Conservation (phyloP, 2,113 vertebrate species). For the Ptilorrhoa leucosticta region DNA sequence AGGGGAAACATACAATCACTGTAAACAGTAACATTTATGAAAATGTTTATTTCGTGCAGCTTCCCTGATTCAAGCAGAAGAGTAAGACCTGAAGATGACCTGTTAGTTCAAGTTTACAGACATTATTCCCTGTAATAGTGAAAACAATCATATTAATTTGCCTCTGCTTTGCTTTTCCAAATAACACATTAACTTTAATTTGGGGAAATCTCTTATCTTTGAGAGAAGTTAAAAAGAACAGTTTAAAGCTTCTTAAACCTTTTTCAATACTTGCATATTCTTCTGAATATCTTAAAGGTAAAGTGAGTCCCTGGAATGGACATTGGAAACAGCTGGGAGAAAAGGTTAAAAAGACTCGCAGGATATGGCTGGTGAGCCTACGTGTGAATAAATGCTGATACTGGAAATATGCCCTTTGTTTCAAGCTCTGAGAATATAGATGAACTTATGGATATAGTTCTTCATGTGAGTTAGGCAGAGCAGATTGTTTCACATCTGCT, state of each 20-base stretch:
- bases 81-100: background rate
- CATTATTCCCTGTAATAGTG: background rate
- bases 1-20: background rate
- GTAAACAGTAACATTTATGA: background rate
- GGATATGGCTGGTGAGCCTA: background rate
- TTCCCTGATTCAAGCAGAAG: background rate
- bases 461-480: background rate
- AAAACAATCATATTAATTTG: background rate
- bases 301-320: background rate
- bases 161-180: background rate
- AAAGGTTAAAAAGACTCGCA: background rate
- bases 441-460: background rate
- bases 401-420: background rate
- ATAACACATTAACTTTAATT: background rate
- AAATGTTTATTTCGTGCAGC: background rate
- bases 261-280: background rate
- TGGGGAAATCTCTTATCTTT: background rate
- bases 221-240: background rate
- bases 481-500: conserved; percentile 28
- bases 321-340: background rate
- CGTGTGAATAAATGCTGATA: background rate
- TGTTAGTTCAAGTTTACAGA: background rate
- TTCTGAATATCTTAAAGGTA: background rate
- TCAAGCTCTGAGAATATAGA: background rate
- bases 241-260: background rate